phyloP scores from a whole-genome alignment of 1,140 invertebrate species.

The Trissolcus basalis region DNA sequence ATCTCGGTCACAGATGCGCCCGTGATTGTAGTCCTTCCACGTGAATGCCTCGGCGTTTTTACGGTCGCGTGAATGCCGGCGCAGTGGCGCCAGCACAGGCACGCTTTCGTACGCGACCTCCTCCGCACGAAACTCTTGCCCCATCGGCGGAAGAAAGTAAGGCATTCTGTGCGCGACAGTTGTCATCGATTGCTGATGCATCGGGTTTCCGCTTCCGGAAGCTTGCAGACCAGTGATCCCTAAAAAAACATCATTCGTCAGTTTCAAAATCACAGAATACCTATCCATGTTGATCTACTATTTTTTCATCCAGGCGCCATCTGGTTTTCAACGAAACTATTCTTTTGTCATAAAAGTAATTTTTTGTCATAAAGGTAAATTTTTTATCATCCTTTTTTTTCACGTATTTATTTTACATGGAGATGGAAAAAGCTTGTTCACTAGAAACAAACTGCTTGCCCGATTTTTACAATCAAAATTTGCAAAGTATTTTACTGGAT shows the following conservation, averaged over 20 bases:
- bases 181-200: slow-evolving; percentile 70
- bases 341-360: too few relatives aligned
- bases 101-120: slow-evolving; percentile 78
- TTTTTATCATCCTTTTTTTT: too few relatives aligned
- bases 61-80: slow-evolving; percentile 66
- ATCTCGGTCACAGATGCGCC: slow-evolving; percentile 63
- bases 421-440: too few relatives aligned
- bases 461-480: too few relatives aligned
- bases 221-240: slow-evolving; percentile 69
- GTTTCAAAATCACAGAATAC: neutral
- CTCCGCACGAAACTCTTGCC: slow-evolving; percentile 63
- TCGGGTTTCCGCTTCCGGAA: slow-evolving; percentile 49
- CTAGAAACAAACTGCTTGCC: too few relatives aligned
- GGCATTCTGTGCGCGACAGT: slow-evolving; percentile 75
- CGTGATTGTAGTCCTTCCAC: slow-evolving; percentile 56
- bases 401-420: too few relatives aligned
- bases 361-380: too few relatives aligned
- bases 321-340: too few relatives aligned
- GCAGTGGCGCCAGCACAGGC: slow-evolving; percentile 76
- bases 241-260: slow-evolving; percentile 35
- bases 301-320: too few relatives aligned
- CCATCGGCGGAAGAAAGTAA: slow-evolving; percentile 74
- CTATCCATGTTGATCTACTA: too few relatives aligned
- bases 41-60: slow-evolving; percentile 50
- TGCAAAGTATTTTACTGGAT: too few relatives aligned